Percentiles rank a stretch among this genome's conserved stretches.
Evolutionary conservation across 2,797 vertebrate genomes (phyloP).

Genomic region (Huso huso): DNA sequence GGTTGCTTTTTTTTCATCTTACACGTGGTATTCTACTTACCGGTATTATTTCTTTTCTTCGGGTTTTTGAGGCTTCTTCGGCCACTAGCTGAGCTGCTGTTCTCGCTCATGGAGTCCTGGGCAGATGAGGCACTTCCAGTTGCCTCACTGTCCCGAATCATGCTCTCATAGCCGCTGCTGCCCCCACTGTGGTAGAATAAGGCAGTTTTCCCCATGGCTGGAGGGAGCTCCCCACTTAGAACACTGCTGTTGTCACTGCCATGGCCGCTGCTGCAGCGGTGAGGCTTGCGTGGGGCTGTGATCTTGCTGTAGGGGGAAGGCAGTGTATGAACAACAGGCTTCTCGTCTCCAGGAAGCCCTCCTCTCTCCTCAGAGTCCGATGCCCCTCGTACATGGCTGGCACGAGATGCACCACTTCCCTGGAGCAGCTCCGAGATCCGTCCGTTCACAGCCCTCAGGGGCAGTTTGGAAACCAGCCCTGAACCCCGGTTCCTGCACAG

Average conservation of each 20-base stretch:
- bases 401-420: constrained; percentile 47
- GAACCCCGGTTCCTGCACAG: constrained; percentile 76
- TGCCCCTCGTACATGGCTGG: constrained; percentile 48
- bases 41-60: constrained; percentile 73
- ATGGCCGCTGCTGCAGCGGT: constrained; percentile 78
- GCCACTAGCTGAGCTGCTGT: constrained; percentile 66
- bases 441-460: constrained; percentile 75
- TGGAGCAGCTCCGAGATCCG: constrained; percentile 81
- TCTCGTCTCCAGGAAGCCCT: constrained; percentile 55
- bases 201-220: constrained; percentile 93
- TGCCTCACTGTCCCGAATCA: constrained; percentile 88
- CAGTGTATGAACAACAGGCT: constrained; percentile 60
- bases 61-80: constrained; percentile 67
- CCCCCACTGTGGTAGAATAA: constrained; percentile 86
- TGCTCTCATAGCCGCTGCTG: constrained; percentile 93
- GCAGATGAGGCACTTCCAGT: constrained; percentile 79
- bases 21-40: constrained; percentile 43
- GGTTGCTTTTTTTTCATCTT: background rate
- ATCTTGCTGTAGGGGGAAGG: constrained; percentile 89
- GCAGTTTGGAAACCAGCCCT: constrained; percentile 70
- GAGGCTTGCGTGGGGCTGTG: constrained; percentile 77
- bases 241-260: constrained; percentile 88
- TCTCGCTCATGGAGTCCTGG: constrained; percentile 84
- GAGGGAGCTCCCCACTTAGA: constrained; percentile 83
- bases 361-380: constrained; percentile 55